Base-by-base conservation (phyloP, 2,113 vertebrate genomes). In the Himantopus leucocephalus region DNA sequence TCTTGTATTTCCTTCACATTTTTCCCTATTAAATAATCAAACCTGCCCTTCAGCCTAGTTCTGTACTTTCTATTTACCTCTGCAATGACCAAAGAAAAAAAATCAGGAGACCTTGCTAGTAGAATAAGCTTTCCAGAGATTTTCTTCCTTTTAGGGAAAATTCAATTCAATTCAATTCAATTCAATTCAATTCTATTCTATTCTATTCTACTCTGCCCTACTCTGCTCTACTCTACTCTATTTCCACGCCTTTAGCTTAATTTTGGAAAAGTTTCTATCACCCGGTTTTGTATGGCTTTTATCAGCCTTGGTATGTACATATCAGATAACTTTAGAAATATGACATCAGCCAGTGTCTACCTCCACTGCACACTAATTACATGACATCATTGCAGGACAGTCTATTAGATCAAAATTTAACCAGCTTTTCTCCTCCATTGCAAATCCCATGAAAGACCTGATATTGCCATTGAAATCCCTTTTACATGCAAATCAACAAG, bases 401-500 rank as follows among this genome's bases (percentile, higher is more conserved):
- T 34, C 22, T 85, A 53, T 77, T 78, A 71, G 24, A 85, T 64
- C 30, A 79, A 85, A 92, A 67, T 70, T 39, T 67, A 66, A 52
- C 27, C 39, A 48, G 34, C 5, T 19, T 92, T 85, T 64, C 85
- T 83, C 70, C 43, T 76, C 21, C 12, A 20, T 72, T 85, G 34
- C 21, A 91, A 94, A 77, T 59, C 26, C 66, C 83, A 70, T 85
- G 71, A 93, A 94, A 92, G 80, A 83, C 11, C 9, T 75, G 72
- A 89, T 92, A 81, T 27, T 81, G 43, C 45, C 10, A 29, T 4
- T 92, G 74, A 94, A 95, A 87, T 70, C 16, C 73, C 85, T 96
- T 97, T 94, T 91, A 94, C 82, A 91, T 95, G 94, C 80, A 96
- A 96, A 96, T 96, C 43, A 71, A 77, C 76, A 89, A 72, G 52